Base-by-base conservation (phyloP, 2,113 vertebrate genomes). In the Hipposideros armiger region DNA sequence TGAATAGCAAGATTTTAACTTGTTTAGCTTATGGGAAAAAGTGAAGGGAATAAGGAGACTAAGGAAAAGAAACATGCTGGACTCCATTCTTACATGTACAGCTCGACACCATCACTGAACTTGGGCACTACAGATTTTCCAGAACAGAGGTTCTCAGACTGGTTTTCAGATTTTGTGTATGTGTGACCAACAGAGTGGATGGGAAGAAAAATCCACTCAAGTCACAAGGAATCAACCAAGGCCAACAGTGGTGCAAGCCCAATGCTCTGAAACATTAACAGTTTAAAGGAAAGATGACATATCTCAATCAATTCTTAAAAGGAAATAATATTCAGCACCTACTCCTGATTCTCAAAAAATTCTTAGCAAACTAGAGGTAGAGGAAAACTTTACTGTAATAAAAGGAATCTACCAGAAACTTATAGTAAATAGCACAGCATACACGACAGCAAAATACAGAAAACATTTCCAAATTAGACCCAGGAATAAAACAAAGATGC, bases 1-100 rank as follows among this genome's bases (percentile, higher is more conserved):
- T 74, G 20, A 92, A 78, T 67, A 96, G 86, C 28, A 94, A 77
- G 62, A 86, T 89, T 93, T 83, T 83, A 90, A 83, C 87, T 74
- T 78, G 45, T 40, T 94, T 83, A 73, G 19, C 70, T 94, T 86
- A 81, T 14, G 88, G 66, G 26, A 56, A 74, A 81, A 82, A 92
- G 73, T 9, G 50, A 95, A 60, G 7, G 62, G n/a, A 86, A 3
- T 62, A 60, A 89, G 30, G 80, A 9, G 36, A 72, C 45, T 66
- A 47, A 92, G 95, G 20, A 90, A 91, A 89, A 86, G 9, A 85
- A 88, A 92, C 60, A 26, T 14, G 17, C 0, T 87, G 26, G 20
- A 45, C 28, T 85, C 14, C 26, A 85, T 50, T 82, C 56, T 94
- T 82, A 36, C 11, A 90, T 3, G 9, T 8, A 90, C 4, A 73